These are phyloP conservation scores for Brachirus orientalis DNA, from an alignment of 2,113 vertebrate genomes.

Conservation along the genomic window DNA sequence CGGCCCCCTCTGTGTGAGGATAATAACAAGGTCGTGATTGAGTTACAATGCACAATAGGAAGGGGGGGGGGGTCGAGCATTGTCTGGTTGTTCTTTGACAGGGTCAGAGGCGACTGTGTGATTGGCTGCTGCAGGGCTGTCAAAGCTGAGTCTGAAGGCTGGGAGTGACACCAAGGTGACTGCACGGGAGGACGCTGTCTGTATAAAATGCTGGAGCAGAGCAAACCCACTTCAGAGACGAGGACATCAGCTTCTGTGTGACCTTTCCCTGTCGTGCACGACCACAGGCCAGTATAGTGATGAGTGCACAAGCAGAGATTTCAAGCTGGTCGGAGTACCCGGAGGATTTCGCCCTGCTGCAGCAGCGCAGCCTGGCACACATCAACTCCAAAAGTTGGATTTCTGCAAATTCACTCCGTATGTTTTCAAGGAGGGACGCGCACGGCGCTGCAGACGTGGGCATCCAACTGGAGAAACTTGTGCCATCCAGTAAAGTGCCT, in stretches of 20 bases:
- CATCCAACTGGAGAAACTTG: conserved; percentile 54
- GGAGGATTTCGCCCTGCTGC: conserved; percentile 61
- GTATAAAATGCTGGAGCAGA: conserved; percentile 62
- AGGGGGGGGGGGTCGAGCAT: conserved; percentile 53
- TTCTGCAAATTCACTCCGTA: conserved; percentile 51
- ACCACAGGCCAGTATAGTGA: conserved; percentile 37
- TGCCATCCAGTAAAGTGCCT: conserved; percentile 40
- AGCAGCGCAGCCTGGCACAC: conserved; percentile 64
- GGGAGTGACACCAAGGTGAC: conserved; percentile 68
- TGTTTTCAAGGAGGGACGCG: conserved; percentile 58
- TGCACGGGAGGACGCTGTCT: conserved; percentile 26
- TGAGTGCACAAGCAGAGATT: conserved; percentile 66
- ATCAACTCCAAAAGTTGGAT: conserved; percentile 76
- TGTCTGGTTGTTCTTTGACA: conserved; percentile 70
- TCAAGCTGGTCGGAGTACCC: conserved; percentile 72
- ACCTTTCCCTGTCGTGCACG: conserved; percentile 28
- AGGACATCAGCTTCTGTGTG: conserved; percentile 30
- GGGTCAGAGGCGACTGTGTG: conserved; percentile 56
- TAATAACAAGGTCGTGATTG: conserved; percentile 70
- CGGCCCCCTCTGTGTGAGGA: conserved; percentile 37
- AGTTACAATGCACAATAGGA: conserved; percentile 75
- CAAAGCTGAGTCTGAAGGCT: conserved; percentile 42
- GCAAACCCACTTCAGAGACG: conserved; percentile 46
- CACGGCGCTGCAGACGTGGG: conserved; percentile 43
- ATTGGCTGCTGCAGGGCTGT: conserved; percentile 69